Percentiles rank a stretch among this genome's conserved stretches.
phyloP scores from a whole-genome alignment of 2,113 vertebrate genomes.

The Australoheros scitulus region DNA sequence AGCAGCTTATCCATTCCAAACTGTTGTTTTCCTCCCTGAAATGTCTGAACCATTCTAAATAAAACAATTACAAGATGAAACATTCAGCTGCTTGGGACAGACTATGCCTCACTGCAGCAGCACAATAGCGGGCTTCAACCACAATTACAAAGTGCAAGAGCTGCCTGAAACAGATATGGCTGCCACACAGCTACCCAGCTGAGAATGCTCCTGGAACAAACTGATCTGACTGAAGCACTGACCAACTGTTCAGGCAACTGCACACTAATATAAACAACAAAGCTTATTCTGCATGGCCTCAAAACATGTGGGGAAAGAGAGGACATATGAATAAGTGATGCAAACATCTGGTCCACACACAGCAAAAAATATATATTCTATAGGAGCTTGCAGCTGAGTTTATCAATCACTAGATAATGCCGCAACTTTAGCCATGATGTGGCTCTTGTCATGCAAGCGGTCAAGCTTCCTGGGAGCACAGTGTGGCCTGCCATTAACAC shows the following conservation, averaged over 20 bases:
- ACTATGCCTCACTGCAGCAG: not conserved
- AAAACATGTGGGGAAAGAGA: not conserved
- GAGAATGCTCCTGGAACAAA: slow-evolving; percentile 6
- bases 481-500: slow-evolving; percentile 41
- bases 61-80: not conserved
- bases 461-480: slow-evolving; percentile 18
- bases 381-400: not conserved
- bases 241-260: slow-evolving; percentile 7
- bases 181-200: slow-evolving; percentile 9
- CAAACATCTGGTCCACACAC: slow-evolving; percentile 4
- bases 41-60: not conserved
- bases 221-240: not conserved
- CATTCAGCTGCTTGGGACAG: not conserved
- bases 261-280: slow-evolving; percentile 5
- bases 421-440: not conserved
- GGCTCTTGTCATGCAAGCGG: slow-evolving; percentile 8
- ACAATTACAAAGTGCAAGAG: slow-evolving; percentile 8
- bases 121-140: not conserved
- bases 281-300: not conserved
- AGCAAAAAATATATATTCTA: slow-evolving; percentile 32
- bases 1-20: not conserved
- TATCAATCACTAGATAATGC: slow-evolving; percentile 1
- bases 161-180: slow-evolving; percentile 2
- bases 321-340: not conserved
- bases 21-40: not conserved